Conservation (phyloP, 2,113 vertebrate genomes). For the western clawed frog (Xenopus tropicalis) region DNA sequence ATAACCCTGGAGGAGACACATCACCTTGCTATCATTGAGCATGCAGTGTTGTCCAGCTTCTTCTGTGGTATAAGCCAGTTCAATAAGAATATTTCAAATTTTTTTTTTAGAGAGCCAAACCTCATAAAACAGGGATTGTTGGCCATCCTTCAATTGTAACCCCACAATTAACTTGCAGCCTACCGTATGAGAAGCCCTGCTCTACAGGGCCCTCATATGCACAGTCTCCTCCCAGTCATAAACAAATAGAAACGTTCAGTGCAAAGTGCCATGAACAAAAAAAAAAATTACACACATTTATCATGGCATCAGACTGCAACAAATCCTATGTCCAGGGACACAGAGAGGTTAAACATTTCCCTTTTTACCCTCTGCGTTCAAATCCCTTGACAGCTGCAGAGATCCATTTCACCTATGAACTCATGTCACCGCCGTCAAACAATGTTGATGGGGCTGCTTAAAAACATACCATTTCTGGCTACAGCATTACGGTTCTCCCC, state of each 20-base stretch:
- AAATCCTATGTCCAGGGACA: not conserved
- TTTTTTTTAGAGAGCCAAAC: not conserved
- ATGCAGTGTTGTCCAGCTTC: not conserved
- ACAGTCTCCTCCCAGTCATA: not conserved
- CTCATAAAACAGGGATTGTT: not conserved
- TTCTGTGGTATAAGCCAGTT: not conserved
- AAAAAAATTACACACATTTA: not conserved
- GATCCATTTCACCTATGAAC: not conserved
- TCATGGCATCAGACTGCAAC: conserved; percentile 9
- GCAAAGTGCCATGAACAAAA: conserved; percentile 19
- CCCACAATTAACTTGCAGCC: not conserved
- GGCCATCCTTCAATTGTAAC: not conserved
- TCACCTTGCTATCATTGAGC: not conserved
- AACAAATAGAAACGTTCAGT: conserved; percentile 11
- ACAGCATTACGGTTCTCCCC: not conserved
- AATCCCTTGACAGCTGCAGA: not conserved
- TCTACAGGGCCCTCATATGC: not conserved
- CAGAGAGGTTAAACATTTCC: not conserved
- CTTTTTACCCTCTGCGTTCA: not conserved
- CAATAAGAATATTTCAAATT: not conserved
- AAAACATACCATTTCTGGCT: not conserved
- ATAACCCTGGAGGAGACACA: conserved; percentile 3
- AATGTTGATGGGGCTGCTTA: not conserved
- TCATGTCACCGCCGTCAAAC: not conserved
- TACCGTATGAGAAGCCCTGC: not conserved